phyloP scores from a whole-genome alignment of 2,888 invertebrate genomes.

The Drosophila paramelanica region DNA sequence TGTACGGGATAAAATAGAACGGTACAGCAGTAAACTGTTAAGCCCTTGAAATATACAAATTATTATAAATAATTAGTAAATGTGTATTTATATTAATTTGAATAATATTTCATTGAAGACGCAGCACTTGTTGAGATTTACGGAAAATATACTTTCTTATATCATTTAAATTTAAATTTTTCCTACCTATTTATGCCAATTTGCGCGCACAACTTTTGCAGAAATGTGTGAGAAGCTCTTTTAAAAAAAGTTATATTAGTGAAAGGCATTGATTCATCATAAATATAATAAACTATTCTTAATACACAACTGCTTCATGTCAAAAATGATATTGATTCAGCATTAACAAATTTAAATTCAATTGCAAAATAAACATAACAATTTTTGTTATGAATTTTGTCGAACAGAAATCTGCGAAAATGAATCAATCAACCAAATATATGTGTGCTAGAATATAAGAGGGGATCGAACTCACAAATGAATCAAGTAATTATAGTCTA shows the following conservation, averaged over 20 bases:
- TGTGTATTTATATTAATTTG: no score
- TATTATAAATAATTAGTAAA: not conserved
- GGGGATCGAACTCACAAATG: not conserved
- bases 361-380: not conserved
- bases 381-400: not conserved
- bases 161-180: not conserved
- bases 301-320: not conserved
- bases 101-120: not conserved
- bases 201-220: not conserved
- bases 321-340: not conserved
- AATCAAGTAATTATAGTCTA: not conserved
- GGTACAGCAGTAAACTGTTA: not conserved
- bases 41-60: not conserved
- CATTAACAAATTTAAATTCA: not conserved
- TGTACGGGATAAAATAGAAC: slow-evolving; percentile 31
- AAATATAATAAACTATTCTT: not conserved
- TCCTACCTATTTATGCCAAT: not conserved
- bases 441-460: not conserved
- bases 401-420: not conserved
- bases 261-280: not conserved
- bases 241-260: not conserved
- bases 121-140: no score
- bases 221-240: not conserved
- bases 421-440: not conserved
- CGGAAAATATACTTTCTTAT: not conserved